Conservation (phyloP, 2,797 vertebrate species). For the Knipowitschia caucasica region DNA sequence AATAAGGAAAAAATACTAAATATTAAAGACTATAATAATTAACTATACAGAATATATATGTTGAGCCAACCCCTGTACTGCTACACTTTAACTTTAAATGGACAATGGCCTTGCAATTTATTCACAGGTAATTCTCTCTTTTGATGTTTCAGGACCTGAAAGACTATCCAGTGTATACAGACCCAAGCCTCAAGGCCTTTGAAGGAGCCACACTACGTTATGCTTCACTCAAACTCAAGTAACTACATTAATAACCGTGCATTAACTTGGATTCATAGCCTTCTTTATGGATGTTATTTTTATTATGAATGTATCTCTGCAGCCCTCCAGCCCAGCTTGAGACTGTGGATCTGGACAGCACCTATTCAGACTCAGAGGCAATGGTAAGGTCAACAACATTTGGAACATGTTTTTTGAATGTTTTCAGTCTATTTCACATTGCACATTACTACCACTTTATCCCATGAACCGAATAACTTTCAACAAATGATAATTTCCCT, state of each 20-base stretch:
- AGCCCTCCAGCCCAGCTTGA: conserved; percentile 85
- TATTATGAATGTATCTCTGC: conserved; percentile 24
- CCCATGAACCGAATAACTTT: conserved; percentile 1
- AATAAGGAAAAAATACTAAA: too few species aligned
- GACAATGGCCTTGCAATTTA: too few species aligned
- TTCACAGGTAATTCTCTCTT: too few species aligned
- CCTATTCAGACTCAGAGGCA: conserved; percentile 86
- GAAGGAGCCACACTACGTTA: conserved; percentile 93
- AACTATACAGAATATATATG: too few species aligned
- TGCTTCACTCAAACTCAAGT: conserved; percentile 92
- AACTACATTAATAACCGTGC: conserved; percentile 19
- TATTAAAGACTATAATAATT: too few species aligned
- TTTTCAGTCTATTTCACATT: background rate
- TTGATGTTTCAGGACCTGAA: conserved; percentile 81
- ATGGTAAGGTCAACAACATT: conserved; percentile 76
- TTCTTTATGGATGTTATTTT: background rate
- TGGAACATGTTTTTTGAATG: background rate
- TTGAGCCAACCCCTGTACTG: too few species aligned
- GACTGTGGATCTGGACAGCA: conserved; percentile 86
- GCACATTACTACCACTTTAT: background rate
- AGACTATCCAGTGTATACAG: conserved; percentile 91
- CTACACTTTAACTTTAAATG: too few species aligned
- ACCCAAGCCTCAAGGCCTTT: conserved; percentile 94
- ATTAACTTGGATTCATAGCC: background rate
- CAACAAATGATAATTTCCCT: background rate